Conservation (phyloP, 2,113 vertebrate species). For the Isurus oxyrinchus region DNA sequence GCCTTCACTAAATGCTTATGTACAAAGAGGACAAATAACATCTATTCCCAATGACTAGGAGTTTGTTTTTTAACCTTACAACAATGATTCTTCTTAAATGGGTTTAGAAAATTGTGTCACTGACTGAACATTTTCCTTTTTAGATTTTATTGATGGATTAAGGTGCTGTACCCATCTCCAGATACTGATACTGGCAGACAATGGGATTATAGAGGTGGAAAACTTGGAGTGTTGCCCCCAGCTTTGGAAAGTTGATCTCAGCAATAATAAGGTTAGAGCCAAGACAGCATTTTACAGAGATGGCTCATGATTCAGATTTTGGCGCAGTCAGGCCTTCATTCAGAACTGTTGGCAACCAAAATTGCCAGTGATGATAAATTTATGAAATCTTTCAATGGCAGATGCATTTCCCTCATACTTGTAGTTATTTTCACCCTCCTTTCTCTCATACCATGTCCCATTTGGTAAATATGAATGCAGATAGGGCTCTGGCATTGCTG, state of each 20-base stretch:
- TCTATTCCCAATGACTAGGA: not conserved
- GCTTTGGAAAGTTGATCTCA: slow-evolving; percentile 33
- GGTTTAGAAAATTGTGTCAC: not conserved
- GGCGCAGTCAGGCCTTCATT: not conserved
- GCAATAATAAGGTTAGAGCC: slow-evolving; percentile 24
- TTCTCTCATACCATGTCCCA: not conserved
- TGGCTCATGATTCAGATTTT: not conserved
- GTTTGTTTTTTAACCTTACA: not conserved
- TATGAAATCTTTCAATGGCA: not conserved
- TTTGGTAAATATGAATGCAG: not conserved
- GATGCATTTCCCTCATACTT: not conserved
- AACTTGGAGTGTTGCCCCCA: slow-evolving; percentile 29
- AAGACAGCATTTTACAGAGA: not conserved
- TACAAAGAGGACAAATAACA: not conserved
- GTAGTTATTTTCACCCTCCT: not conserved
- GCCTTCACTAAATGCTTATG: not conserved
- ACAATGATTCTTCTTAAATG: not conserved
- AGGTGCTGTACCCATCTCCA: slow-evolving; percentile 5
- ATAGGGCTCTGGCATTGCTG: not conserved
- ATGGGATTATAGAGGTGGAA: slow-evolving; percentile 20
- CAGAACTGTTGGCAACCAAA: not conserved
- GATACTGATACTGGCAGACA: slow-evolving; percentile 23
- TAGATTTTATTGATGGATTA: not conserved
- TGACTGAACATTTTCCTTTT: not conserved
- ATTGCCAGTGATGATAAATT: not conserved